Evolutionary conservation across 2,888 invertebrate genomes (phyloP), one percentile per base, ranked within the genome.

Genomic region (Sarcophaga caerulescens): DNA sequence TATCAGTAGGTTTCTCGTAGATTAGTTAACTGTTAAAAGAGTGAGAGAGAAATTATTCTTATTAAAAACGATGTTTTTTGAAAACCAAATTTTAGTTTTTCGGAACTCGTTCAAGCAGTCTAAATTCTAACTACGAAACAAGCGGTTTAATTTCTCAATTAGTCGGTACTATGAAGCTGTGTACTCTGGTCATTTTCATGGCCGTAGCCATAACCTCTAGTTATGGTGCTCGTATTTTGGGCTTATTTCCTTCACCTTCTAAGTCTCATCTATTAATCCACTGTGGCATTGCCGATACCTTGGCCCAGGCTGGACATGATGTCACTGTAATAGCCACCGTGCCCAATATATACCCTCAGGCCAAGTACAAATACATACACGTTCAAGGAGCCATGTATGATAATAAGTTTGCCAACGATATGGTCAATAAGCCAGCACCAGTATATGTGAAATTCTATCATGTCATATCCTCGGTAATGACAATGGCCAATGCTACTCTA

Each of bases 261-360:
- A 87, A 87, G 77, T 89, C 90, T 12, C 89, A 90, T 63, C 57
- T 88, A 11, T 19, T 89, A 4, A 87, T 90, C 35, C 88, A 88
- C 5, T 80, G 84, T 4, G 73, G 88, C 14, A 59, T 90, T 4
- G 88, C 89, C 23, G 88, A 89, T 12, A 87, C 85, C 12, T 69
- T 90, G 23, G 89, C 88, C 8, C 87, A 85, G 25, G 73, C 83
- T 25, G 90, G 90, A 12, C 90, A 90, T 74, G 85, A 90, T 73
- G 81, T 87, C 47, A 87, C 81, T 17, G 71, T 87, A 12, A 44
- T 87, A 23, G 78, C 65, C 44, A 23, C 70, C 4, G 52, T 19
- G 44, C 19, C 65, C 12, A 82, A 85, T 80, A 8, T 68, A 6
- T 69, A 60, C 2, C 73, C 70, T 4, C 47, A 74, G 8, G 44